Conservation (phyloP, 2,888 invertebrate species). For the Spisula subtruncata region DNA sequence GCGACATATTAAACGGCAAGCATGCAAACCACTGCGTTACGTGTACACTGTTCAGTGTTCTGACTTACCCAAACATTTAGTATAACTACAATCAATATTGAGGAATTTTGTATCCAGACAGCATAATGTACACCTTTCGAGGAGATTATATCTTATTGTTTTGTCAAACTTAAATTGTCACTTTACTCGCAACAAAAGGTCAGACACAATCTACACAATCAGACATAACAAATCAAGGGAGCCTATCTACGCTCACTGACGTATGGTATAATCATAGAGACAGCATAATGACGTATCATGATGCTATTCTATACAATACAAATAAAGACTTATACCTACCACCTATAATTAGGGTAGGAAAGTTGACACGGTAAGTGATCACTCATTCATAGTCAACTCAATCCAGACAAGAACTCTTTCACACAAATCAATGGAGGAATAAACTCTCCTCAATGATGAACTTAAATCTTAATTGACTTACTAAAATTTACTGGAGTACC, state of each 20-base stretch:
- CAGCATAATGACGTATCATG: slow-evolving; percentile 3
- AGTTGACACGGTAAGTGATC: slow-evolving; percentile 23
- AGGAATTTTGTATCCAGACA: too few relatives aligned
- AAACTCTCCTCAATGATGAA: neutral
- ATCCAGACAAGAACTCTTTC: neutral
- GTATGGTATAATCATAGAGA: slow-evolving; percentile 1
- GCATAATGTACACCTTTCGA: neutral
- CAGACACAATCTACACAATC: neutral
- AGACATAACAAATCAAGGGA: neutral
- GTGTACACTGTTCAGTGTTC: too few relatives aligned
- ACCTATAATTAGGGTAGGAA: slow-evolving; percentile 28
- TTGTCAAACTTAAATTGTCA: slow-evolving; percentile 2
- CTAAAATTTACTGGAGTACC: neutral
- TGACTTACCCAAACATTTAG: too few relatives aligned
- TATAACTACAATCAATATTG: too few relatives aligned
- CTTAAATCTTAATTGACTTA: neutral
- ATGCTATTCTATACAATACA: neutral
- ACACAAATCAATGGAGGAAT: neutral
- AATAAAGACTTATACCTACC: slow-evolving; percentile 8
- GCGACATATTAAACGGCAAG: too few relatives aligned
- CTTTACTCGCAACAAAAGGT: neutral
- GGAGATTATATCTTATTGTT: neutral
- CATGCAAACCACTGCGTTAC: too few relatives aligned
- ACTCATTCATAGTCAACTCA: slow-evolving; percentile 21
- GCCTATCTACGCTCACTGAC: neutral